Conservation (phyloP, 2,888 invertebrate species). For the Drosophila barbarae region DNA sequence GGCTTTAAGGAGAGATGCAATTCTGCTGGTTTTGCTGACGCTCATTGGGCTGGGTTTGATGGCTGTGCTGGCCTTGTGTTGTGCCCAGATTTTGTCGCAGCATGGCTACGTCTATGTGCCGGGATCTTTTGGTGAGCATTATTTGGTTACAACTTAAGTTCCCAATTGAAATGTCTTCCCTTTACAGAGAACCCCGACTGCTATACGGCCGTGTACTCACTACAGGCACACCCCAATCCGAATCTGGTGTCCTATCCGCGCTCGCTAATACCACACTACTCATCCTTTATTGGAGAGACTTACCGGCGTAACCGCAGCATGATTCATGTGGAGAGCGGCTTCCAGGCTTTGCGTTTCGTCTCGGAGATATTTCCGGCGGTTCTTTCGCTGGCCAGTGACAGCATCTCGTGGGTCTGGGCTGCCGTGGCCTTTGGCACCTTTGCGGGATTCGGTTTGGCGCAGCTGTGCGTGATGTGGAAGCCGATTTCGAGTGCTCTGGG, state of each 20-base stretch:
- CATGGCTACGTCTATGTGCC: constrained; percentile 88
- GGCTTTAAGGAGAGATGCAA: constrained; percentile 82
- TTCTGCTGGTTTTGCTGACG: constrained; percentile 86
- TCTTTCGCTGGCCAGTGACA: constrained; percentile 86
- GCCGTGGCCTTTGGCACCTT: constrained; percentile 91
- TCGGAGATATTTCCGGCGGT: constrained; percentile 95
- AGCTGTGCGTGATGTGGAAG: constrained; percentile 94
- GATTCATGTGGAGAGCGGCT: constrained; percentile 84
- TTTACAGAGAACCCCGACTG: constrained; percentile 85
- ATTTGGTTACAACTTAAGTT: fast-evolving
- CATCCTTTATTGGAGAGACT: constrained; percentile 78
- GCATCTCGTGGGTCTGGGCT: constrained; percentile 92
- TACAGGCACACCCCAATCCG: constrained; percentile 83
- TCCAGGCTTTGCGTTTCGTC: constrained; percentile 90
- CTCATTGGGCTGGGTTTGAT: constrained; percentile 87
- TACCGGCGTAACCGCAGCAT: constrained; percentile 69
- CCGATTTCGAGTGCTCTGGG: constrained; percentile 90
- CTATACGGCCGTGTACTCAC: constrained; percentile 85
- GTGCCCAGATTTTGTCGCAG: constrained; percentile 87
- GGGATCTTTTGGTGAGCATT: constrained; percentile 89
- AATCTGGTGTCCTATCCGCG: constrained; percentile 81
- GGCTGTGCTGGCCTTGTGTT: constrained; percentile 90
- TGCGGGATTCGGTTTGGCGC: constrained; percentile 92
- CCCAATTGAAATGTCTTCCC: fast-evolving
- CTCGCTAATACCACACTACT: constrained; percentile 77